phyloP scores from a whole-genome alignment of 1,140 invertebrate species.

The Cryptotermes secundus region DNA sequence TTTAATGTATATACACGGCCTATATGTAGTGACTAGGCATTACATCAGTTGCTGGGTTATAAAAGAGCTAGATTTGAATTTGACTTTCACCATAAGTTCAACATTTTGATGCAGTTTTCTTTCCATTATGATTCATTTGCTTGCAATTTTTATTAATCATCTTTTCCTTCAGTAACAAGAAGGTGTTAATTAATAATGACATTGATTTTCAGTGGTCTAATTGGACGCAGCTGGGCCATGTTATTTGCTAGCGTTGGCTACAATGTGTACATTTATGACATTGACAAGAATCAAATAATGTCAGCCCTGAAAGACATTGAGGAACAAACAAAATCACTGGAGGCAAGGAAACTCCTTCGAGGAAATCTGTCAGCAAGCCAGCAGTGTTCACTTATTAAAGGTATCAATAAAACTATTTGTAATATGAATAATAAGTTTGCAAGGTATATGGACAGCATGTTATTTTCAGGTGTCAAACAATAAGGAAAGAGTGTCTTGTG shows the following conservation, averaged over 20 bases:
- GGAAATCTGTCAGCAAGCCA: constrained; percentile 70
- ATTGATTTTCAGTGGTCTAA: constrained; percentile 72
- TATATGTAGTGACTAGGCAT: no score
- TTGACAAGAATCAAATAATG: constrained; percentile 70
- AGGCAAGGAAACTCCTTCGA: constrained; percentile 69
- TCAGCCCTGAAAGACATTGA: constrained; percentile 73
- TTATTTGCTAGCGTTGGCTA: constrained; percentile 91
- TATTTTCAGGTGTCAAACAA: no score
- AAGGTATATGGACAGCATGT: not conserved
- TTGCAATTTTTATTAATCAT: no score
- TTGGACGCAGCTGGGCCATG: constrained; percentile 94
- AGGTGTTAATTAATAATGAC: not conserved
- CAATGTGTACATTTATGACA: constrained; percentile 81
- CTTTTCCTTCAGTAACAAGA: no score
- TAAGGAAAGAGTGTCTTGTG: no score
- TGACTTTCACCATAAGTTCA: no score
- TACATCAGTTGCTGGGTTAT: no score
- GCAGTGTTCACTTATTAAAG: constrained; percentile 77
- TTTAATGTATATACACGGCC: no score
- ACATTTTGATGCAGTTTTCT: no score
- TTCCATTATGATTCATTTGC: no score
- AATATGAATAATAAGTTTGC: not conserved
- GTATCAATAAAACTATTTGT: constrained; percentile 48
- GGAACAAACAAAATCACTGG: constrained; percentile 68
- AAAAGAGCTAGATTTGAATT: no score